Base-by-base conservation (phyloP, 1,140 invertebrate species). In the Gryon sp. region DNA sequence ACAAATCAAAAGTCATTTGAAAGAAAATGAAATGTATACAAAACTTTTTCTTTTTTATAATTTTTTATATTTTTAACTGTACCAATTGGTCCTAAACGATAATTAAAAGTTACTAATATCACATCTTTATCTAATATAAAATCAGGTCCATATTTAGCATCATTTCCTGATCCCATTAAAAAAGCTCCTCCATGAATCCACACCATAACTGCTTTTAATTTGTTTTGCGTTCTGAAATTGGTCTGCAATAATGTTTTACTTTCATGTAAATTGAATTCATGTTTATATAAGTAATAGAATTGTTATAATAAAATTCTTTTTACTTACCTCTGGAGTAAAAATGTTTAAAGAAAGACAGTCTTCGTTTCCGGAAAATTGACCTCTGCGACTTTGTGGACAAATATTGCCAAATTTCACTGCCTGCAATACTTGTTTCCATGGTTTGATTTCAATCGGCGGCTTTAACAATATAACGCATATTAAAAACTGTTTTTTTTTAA, bases 61-160 rank as follows among this genome's bases (percentile, higher is more conserved):
- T 2, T 9, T 9, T 45, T 26, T 15, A 45, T 26, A 45, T 14
- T 4, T 26, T 26, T 2, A 43, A 4, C 1, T 2, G 7, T 59
- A 70, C 66, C 66, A 52, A 70, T 60, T 8, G 16, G 53, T 43
- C 66, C 55, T 36, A 70, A 60, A 14, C 66, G 66, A 26, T 70
- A 70, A 20, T 70, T 73, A 16, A 63, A 57, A 8, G 59, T 57
- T 15, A 73, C 68, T 9, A 63, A 40, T 2, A 73, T 41, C 7
- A 73, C 26, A 1, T 24, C 66, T 1, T 70, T 45, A 4, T 2
- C 46, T 19, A 70, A 53, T 9, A 70, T 53, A n/a, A 7, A 8
- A 38, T 73, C 68, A 1, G 68, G 68, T 16, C 68, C 68, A 48
- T 4, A 73, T 41, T 32, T 57, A 28, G 40, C 46, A 28, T 59